Conservation (phyloP, 2,113 vertebrate genomes). For the Cyanocitta stelleri region DNA sequence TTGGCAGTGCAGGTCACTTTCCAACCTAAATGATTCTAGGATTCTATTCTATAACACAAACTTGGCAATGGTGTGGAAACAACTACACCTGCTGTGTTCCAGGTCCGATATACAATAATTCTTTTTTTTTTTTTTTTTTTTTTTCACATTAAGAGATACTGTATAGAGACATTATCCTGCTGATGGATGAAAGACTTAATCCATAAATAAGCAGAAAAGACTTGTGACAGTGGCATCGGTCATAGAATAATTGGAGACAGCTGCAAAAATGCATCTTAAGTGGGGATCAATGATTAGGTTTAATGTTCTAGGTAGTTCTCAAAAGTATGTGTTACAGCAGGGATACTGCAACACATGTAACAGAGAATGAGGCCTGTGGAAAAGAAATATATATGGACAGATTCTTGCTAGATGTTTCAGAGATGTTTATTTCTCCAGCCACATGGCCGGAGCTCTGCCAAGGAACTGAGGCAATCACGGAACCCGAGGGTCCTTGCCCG, state of each 20-base stretch:
- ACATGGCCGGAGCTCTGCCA: too few relatives aligned
- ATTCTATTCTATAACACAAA: neutral
- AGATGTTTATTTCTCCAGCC: too few relatives aligned
- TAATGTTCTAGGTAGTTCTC: neutral
- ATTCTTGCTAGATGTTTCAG: too few relatives aligned
- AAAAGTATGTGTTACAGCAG: neutral
- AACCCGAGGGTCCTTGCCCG: too few relatives aligned
- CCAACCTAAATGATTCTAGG: neutral
- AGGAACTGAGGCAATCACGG: too few relatives aligned
- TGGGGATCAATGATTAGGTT: neutral
- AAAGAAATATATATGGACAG: too few relatives aligned
- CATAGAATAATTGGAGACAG: neutral
- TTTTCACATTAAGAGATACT: neutral
- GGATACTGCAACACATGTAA: too few relatives aligned
- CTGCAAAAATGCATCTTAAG: neutral
- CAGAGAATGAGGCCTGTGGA: too few relatives aligned
- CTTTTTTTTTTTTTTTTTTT: neutral
- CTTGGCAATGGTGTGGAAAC: neutral
- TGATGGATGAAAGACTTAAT: neutral
- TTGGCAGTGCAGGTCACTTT: neutral
- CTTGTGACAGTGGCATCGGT: neutral
- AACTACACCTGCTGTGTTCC: neutral
- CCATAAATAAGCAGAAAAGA: neutral
- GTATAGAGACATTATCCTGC: neutral
- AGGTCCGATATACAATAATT: neutral